Conservation (phyloP, 2,113 vertebrate genomes). For the Gymnorhina tibicen region DNA sequence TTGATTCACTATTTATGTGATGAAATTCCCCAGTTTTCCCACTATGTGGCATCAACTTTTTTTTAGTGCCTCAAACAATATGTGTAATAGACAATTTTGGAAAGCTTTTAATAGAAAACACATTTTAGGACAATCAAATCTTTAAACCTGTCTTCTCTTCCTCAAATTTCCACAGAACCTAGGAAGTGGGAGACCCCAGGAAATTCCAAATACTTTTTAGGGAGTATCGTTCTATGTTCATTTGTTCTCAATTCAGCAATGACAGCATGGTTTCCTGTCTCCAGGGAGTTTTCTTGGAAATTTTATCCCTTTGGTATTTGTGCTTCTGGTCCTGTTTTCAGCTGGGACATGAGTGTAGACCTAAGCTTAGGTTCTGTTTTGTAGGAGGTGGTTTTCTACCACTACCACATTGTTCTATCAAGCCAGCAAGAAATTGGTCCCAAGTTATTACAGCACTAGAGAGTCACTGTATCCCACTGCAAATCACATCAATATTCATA, state of each 20-base stretch:
- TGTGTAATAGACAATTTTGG: background rate
- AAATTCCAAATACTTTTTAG: background rate
- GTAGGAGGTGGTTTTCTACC: background rate
- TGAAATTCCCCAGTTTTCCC: background rate
- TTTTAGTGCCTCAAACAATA: background rate
- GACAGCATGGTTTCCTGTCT: background rate
- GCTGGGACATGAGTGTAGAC: background rate
- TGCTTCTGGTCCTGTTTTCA: background rate
- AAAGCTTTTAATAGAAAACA: background rate
- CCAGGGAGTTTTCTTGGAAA: background rate
- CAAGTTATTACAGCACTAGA: background rate
- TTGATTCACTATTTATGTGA: background rate
- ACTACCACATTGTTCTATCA: background rate
- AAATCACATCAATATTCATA: background rate
- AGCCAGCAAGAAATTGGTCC: background rate
- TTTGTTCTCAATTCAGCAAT: background rate
- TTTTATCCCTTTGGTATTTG: background rate
- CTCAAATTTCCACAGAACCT: background rate
- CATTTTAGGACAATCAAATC: background rate
- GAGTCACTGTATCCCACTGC: background rate
- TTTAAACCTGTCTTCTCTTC: background rate
- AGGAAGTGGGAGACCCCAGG: background rate
- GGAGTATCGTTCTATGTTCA: background rate
- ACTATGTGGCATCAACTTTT: background rate
- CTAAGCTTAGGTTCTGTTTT: background rate